A percentile compares a stretch with the other conserved stretches of the same genome.
Conservation (phyloP, 2,888 invertebrate species). For the Drosophila mercatorum region DNA sequence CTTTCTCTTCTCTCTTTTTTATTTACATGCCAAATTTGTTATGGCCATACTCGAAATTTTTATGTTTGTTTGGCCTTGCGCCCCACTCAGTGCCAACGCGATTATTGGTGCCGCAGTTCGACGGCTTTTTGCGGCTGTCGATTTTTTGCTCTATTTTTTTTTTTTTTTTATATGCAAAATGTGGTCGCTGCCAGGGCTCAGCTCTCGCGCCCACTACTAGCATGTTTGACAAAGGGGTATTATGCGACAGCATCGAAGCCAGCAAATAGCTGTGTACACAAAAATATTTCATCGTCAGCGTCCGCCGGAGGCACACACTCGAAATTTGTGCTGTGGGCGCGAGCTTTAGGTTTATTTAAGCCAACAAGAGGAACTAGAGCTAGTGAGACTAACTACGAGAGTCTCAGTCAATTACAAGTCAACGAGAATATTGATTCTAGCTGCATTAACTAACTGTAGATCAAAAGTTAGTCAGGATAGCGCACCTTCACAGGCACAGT, state of each 20-base stretch:
- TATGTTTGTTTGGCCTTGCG: slow-evolving; percentile 41
- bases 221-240: background rate
- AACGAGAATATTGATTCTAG: background rate
- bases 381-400: no score
- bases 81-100: slow-evolving; percentile 12
- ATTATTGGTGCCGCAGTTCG: slow-evolving; percentile 34
- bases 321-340: no score
- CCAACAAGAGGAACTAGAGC: background rate
- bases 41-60: slow-evolving; percentile 43
- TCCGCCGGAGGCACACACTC: background rate
- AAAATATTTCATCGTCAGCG: slow-evolving; percentile 1
- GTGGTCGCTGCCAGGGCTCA: slow-evolving; percentile 13
- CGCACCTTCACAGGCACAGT: no score
- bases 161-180: slow-evolving; percentile 29
- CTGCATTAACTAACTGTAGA: background rate
- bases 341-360: background rate
- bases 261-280: background rate
- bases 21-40: slow-evolving; percentile 35
- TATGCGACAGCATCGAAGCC: background rate
- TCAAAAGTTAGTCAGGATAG: no score
- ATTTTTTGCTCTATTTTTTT: background rate
- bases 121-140: slow-evolving; percentile 71
- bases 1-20: slow-evolving; percentile 4
- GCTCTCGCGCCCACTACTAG: background rate
- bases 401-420: background rate